Evolutionary conservation across 2,888 invertebrate genomes (phyloP).

Genomic region (Drosophila diplacantha): DNA sequence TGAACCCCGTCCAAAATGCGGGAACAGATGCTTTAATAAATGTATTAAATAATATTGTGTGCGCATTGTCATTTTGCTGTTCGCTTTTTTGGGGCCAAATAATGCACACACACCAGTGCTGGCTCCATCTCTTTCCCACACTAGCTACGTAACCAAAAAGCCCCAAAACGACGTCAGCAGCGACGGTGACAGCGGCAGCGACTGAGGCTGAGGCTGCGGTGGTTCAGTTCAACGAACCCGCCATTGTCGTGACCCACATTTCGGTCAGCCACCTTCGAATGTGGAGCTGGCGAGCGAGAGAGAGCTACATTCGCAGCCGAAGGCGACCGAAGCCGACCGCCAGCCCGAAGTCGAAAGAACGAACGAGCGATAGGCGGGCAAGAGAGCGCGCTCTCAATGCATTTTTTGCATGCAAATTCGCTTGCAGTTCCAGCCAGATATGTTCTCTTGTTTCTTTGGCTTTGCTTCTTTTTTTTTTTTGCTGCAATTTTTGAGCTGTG

Average conservation of each 20-base stretch:
- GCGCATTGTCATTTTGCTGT: constrained; percentile 22
- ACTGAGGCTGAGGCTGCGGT: constrained; percentile 59
- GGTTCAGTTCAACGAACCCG: constrained; percentile 78
- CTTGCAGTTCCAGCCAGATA: constrained; percentile 37
- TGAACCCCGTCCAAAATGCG: constrained; percentile 18
- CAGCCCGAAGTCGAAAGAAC: constrained; percentile 16
- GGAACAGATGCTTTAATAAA: constrained; percentile 52
- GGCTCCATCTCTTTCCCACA: constrained; percentile 37
- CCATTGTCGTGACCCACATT: constrained; percentile 79
- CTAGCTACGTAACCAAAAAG: constrained; percentile 68
- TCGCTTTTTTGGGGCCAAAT: constrained; percentile 59
- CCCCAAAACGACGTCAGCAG: constrained; percentile 48
- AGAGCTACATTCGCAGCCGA: constrained; percentile 31
- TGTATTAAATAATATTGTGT: constrained; percentile 63
- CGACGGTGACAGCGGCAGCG: constrained; percentile 48
- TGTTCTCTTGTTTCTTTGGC: constrained; percentile 11
- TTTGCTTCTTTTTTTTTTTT: constrained; percentile 40
- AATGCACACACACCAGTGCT: constrained; percentile 36
- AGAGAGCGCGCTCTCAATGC: constrained; percentile 41
- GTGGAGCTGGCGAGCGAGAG: constrained; percentile 72
- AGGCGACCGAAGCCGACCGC: constrained; percentile 2
- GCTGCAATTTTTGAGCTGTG: constrained; percentile 64
- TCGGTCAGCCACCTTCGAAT: constrained; percentile 78
- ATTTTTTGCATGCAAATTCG: constrained; percentile 62
- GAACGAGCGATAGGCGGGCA: constrained; percentile 1